These are phyloP conservation scores for Tyrophagus putrescentiae DNA, from an alignment of 1,140 invertebrate species.

Conservation along the genomic window DNA sequence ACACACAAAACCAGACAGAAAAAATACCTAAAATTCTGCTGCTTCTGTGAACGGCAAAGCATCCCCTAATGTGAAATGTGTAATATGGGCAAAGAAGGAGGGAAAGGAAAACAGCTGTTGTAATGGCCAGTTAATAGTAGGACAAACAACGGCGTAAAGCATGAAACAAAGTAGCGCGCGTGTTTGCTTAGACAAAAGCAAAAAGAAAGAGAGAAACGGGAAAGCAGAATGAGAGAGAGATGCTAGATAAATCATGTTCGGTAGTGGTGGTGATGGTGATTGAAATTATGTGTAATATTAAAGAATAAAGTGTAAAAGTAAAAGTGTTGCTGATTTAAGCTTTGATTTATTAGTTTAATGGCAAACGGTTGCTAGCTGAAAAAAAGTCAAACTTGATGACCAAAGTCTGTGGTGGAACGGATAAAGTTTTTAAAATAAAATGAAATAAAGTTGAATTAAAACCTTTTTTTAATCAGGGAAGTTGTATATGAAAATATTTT, in stretches of 20 bases:
- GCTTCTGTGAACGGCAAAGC: not conserved
- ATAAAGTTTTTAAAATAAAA: not conserved
- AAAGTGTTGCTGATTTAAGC: not conserved
- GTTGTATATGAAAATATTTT: not conserved
- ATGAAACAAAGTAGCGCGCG: not conserved
- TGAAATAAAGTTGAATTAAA: not conserved
- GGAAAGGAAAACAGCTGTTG: not conserved
- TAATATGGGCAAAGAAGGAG: not conserved
- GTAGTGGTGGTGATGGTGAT: not conserved
- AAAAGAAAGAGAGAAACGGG: not conserved
- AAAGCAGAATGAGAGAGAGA: not conserved
- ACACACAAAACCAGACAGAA: no score
- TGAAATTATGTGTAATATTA: not conserved
- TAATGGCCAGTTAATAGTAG: not conserved
- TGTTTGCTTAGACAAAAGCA: not conserved
- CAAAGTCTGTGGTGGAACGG: not conserved
- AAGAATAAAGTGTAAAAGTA: not conserved
- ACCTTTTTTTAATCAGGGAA: not conserved
- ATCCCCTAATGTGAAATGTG: not conserved
- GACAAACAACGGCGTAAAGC: not conserved
- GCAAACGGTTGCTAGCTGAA: not conserved
- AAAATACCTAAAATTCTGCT: not conserved
- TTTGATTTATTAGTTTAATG: not conserved
- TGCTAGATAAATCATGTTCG: not conserved
- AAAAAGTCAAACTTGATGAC: not conserved